Conservation (phyloP, 1,140 invertebrate genomes). For the Halyomorpha halys region DNA sequence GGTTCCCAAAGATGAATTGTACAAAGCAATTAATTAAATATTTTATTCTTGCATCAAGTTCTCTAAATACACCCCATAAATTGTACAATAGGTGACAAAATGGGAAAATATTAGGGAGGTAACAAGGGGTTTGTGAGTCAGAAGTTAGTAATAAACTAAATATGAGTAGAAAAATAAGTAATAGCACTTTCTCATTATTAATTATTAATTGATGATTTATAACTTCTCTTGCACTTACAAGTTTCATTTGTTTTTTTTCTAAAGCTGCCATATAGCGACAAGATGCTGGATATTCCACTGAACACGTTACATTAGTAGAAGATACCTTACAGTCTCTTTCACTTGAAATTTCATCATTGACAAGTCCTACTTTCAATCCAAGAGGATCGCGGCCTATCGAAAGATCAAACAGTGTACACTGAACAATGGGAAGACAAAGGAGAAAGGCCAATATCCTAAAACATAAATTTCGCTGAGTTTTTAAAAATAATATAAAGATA, state of each 20-base stretch:
- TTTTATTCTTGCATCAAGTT: too few species aligned
- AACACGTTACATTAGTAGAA: slow-evolving; percentile 45
- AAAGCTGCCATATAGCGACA: slow-evolving; percentile 64
- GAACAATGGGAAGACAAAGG: slow-evolving; percentile 48
- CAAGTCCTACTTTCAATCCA: slow-evolving; percentile 44
- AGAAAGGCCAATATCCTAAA: slow-evolving; percentile 45
- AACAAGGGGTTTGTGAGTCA: too few species aligned
- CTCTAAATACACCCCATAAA: too few species aligned
- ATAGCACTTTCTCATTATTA: too few species aligned
- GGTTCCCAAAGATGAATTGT: too few species aligned
- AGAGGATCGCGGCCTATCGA: slow-evolving; percentile 49
- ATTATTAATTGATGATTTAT: too few species aligned
- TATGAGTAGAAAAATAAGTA: too few species aligned
- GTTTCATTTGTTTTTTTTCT: slow-evolving; percentile 45
- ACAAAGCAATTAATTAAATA: too few species aligned
- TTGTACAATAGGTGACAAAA: too few species aligned
- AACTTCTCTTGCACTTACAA: slow-evolving; percentile 39
- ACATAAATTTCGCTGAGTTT: not conserved
- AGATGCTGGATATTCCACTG: slow-evolving; percentile 50
- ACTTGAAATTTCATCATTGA: slow-evolving; percentile 39
- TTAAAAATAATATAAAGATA: not conserved
- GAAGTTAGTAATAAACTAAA: too few species aligned
- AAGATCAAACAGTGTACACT: slow-evolving; percentile 50
- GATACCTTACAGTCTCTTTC: slow-evolving; percentile 35
- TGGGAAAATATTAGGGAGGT: too few species aligned